phyloP scores from a whole-genome alignment of 2,797 vertebrate species.

The Alcedo atthis region DNA sequence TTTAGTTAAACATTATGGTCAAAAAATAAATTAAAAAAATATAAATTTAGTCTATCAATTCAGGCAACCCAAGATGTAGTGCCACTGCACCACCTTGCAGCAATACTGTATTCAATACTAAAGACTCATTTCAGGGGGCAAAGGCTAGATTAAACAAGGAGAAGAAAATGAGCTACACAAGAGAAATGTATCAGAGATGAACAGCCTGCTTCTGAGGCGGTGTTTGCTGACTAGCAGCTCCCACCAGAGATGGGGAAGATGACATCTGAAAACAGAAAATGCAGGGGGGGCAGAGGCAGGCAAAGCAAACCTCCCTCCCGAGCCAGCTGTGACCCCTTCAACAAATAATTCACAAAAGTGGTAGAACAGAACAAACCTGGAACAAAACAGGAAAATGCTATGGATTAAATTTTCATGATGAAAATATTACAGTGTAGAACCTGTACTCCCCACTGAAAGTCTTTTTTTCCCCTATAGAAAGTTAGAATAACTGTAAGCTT shows the following conservation, averaged over 20 bases:
- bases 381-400: not conserved
- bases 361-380: not conserved
- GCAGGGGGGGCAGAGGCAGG: not conserved
- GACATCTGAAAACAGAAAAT: not conserved
- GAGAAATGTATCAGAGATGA: not conserved
- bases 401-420: not conserved
- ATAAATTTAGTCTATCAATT: constrained; percentile 76
- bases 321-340: not conserved
- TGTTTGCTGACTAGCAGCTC: not conserved
- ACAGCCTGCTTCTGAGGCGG: not conserved
- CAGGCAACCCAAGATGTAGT: constrained; percentile 74
- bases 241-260: not conserved
- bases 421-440: constrained; percentile 34
- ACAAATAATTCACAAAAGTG: not conserved
- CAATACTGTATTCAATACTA: constrained; percentile 68
- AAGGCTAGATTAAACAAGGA: constrained; percentile 28
- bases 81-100: constrained; percentile 73
- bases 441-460: constrained; percentile 32
- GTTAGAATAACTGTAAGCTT: constrained; percentile 55
- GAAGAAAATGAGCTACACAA: constrained; percentile 42
- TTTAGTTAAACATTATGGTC: constrained; percentile 72
- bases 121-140: constrained; percentile 54
- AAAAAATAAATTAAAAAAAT: constrained; percentile 78
- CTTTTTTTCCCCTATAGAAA: constrained; percentile 34
- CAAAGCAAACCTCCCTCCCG: not conserved